Conservation (phyloP, 1,140 invertebrate species). For the Oncopodura yosiiana region DNA sequence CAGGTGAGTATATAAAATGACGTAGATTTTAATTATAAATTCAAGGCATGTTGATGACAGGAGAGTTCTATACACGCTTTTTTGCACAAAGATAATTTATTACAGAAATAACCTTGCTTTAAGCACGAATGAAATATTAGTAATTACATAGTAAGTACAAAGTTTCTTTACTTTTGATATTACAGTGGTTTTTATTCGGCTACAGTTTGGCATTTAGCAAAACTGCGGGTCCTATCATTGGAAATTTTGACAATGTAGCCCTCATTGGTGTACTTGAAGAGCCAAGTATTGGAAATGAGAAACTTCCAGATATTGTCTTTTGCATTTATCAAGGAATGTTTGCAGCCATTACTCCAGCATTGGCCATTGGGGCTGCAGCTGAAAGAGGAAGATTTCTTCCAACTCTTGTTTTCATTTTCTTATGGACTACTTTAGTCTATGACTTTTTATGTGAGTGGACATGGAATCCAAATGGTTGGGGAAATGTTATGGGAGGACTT, state of each 20-base stretch:
- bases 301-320: conserved; percentile 31
- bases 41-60: too few relatives aligned
- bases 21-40: not conserved
- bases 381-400: conserved; percentile 30
- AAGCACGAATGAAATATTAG: not conserved
- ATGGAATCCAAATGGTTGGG: conserved; percentile 28
- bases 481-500: conserved; percentile 18
- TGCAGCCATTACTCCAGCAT: conserved; percentile 33
- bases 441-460: conserved; percentile 29
- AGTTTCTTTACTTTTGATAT: not conserved
- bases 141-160: not conserved
- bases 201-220: conserved; percentile 28
- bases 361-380: conserved; percentile 30
- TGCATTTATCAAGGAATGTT: conserved; percentile 34
- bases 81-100: not conserved
- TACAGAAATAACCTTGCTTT: not conserved
- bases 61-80: not conserved
- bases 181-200: conserved; percentile 30
- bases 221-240: conserved; percentile 19
- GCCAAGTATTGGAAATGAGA: conserved; percentile 6
- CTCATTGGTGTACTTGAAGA: conserved; percentile 6
- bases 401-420: conserved; percentile 32
- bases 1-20: conserved; percentile 12
- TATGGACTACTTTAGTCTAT: conserved; percentile 33
- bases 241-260: conserved; percentile 24